Conservation (phyloP, 1,140 invertebrate genomes). For the Solen grandis region DNA sequence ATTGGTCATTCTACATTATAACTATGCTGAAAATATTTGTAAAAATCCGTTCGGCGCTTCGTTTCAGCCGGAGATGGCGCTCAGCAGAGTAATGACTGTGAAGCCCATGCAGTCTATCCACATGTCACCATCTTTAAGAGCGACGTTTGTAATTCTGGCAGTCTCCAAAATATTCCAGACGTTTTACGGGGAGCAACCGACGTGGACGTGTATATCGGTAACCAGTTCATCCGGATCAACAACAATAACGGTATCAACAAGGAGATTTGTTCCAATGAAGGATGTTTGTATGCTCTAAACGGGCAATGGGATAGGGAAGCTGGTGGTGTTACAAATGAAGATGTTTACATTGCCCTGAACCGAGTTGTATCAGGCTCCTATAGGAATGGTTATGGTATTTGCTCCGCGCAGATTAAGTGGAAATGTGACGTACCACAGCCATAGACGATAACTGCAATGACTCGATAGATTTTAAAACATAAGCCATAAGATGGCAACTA, state of each 20-base stretch:
- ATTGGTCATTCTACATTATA: not conserved
- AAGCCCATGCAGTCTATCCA: conserved; percentile 5
- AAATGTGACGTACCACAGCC: too few species aligned
- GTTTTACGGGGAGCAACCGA: not conserved
- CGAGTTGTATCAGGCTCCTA: conserved; percentile 6
- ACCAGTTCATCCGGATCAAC: conserved; percentile 15
- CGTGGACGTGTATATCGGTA: conserved; percentile 8
- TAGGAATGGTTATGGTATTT: conserved; percentile 9
- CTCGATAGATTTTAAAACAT: too few species aligned
- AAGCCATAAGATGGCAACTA: too few species aligned
- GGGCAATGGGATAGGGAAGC: conserved; percentile 16
- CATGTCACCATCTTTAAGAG: conserved; percentile 12
- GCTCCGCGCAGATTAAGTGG: conserved; percentile 24
- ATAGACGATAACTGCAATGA: too few species aligned
- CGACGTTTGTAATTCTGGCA: conserved; percentile 5
- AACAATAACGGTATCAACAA: conserved; percentile 20
- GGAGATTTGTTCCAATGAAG: conserved; percentile 10
- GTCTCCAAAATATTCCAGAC: not conserved
- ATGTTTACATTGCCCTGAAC: conserved; percentile 18
- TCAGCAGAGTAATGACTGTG: conserved; percentile 19
- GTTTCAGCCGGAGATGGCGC: conserved; percentile 9
- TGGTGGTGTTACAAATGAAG: conserved; percentile 7
- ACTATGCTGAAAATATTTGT: not conserved
- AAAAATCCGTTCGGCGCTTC: not conserved
- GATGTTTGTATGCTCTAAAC: conserved; percentile 37